These are phyloP conservation scores for Sarcophaga caerulescens DNA, from an alignment of 2,888 invertebrate species.

Conservation along the genomic window DNA sequence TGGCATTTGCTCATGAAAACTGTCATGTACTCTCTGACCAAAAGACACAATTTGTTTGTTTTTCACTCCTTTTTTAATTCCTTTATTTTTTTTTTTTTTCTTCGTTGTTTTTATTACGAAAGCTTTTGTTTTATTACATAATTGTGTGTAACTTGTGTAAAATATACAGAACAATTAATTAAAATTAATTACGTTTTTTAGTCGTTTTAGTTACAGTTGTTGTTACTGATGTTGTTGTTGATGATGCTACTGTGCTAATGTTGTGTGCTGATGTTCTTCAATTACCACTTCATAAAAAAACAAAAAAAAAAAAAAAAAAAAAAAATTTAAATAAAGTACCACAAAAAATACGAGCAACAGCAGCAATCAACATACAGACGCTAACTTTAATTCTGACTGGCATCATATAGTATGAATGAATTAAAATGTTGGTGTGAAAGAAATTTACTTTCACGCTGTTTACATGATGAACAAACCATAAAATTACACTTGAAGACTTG, in stretches of 20 bases:
- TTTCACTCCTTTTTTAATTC: neutral
- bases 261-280: conserved; percentile 37
- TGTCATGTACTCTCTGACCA: conserved; percentile 2
- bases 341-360: neutral
- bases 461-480: conserved; percentile 40
- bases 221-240: neutral
- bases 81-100: too few relatives aligned
- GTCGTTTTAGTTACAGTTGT: conserved; percentile 16
- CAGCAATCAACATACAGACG: neutral
- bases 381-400: neutral
- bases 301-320: too few relatives aligned
- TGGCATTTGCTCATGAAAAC: neutral
- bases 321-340: conserved; percentile 19
- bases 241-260: neutral
- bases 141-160: neutral
- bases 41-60: neutral
- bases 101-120: neutral
- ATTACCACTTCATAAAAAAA: conserved; percentile 39
- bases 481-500: conserved; percentile 55
- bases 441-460: conserved; percentile 42
- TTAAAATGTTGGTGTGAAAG: neutral
- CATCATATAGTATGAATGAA: neutral
- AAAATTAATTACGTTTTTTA: conserved; percentile 33
- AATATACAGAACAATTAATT: conserved; percentile 20
- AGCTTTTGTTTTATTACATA: conserved; percentile 6